Base-by-base conservation (phyloP, 2,888 invertebrate genomes). In the Chalcis sispes region DNA sequence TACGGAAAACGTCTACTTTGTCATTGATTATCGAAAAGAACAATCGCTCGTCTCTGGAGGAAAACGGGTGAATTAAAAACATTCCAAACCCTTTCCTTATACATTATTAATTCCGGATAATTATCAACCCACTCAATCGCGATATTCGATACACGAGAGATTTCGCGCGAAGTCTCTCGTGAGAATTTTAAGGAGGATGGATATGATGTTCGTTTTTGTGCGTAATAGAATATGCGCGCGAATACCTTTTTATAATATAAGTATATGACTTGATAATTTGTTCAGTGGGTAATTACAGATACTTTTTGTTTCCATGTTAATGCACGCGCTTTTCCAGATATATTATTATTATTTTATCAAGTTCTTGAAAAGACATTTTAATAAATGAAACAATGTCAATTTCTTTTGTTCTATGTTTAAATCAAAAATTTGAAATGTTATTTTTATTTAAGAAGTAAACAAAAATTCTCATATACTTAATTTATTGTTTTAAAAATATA, bases 241-340 rank as follows among this genome's bases (percentile, higher is more conserved):
- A 59, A 70, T 48, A 7, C 70, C 40, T 70, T 67, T 36, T 54
- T 32, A 56, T 20, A 48, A 69, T 61, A 10, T 7, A 58, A 18
- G 3, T 15, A 20, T 7, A 15, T 23, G 50, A 29, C 52, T 48
- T 27, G 20, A 20, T 65, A 75, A 75, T 70, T 71, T 70, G 54
- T 48, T 65, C 75, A 65, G 42, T 70, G 70, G 71, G 75, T 70
- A 75, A 75, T 75, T 70, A 75, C 65, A 29, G 27, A 20, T 27
- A 10, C 23, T 32, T 52, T 65, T 58, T 36, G 69, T 42, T n/a
- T n/a, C 0, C 4, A 36, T 1, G 13, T 40, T 74, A 54, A 74
- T 66, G 58, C 52, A 25, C 40, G 15, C n/a, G 18, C 25, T 52
- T 50, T 70, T 52, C 25, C 48, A 3, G 32, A 4, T 48, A 27